phyloP scores from a whole-genome alignment of 2,888 invertebrate species.

The Rotaria socialis region DNA sequence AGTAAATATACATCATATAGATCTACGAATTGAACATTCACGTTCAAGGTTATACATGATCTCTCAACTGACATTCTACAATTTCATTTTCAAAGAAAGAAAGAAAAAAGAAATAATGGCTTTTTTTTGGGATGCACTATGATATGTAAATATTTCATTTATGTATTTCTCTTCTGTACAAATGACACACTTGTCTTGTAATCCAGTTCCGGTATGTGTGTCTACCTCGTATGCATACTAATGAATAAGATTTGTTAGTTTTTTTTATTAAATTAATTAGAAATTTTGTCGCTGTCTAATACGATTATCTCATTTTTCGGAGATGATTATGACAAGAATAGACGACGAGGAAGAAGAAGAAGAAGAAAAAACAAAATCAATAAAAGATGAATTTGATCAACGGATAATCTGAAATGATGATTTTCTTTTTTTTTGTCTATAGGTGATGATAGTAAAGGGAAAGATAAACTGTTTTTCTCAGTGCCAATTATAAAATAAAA shows the following conservation, averaged over 20 bases:
- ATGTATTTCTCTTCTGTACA: background rate
- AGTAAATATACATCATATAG: background rate
- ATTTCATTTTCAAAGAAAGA: background rate
- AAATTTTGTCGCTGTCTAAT: background rate
- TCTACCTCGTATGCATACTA: conserved; percentile 3
- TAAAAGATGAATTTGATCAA: background rate
- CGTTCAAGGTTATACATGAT: background rate
- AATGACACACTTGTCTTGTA: background rate
- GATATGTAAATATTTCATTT: background rate
- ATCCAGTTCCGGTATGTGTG: conserved; percentile 9
- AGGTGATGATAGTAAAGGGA: no score
- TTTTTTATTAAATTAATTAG: background rate
- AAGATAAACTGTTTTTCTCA: background rate
- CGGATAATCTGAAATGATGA: no score
- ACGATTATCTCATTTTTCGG: background rate
- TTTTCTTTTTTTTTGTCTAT: no score
- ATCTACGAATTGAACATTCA: background rate
- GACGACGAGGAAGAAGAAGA: no score
- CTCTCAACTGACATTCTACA: background rate
- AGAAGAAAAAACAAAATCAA: background rate
- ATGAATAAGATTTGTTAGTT: background rate
- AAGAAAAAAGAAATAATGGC: background rate
- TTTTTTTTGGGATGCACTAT: background rate
- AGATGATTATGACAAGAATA: background rate
- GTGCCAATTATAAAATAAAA: background rate